Percentiles rank a stretch among this genome's conserved stretches.
These are phyloP conservation scores for Poicephalus gulielmi DNA, from an alignment of 2,113 vertebrate genomes.

Conservation along the genomic window DNA sequence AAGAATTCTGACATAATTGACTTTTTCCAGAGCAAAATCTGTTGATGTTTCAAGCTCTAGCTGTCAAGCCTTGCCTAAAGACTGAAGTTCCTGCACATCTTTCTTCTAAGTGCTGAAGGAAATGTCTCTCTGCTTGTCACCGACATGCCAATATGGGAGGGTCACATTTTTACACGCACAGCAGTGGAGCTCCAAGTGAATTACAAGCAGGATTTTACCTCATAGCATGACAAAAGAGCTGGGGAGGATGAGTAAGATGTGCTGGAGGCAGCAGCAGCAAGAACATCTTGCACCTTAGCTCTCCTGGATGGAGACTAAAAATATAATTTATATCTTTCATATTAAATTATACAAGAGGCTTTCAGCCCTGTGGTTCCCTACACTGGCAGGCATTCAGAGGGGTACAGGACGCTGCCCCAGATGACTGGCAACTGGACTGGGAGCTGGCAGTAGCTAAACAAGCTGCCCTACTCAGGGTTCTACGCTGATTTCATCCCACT, in stretches of 20 bases:
- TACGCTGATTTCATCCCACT: not conserved
- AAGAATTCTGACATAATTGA: not conserved
- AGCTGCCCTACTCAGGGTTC: not conserved
- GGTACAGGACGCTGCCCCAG: not conserved
- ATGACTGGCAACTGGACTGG: not conserved
- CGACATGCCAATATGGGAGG: accelerated
- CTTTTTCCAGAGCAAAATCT: not conserved
- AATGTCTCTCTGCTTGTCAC: not conserved
- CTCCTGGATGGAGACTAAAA: not conserved
- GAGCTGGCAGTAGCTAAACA: not conserved
- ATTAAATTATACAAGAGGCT: not conserved
- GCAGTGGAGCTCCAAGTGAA: not conserved
- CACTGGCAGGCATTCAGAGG: not conserved
- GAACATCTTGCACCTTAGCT: not conserved
- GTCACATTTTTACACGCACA: not conserved
- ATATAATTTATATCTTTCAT: not conserved
- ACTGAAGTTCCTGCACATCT: not conserved
- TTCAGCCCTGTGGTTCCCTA: not conserved
- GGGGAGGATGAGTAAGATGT: not conserved
- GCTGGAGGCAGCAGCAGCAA: not conserved
- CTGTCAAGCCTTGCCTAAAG: not conserved
- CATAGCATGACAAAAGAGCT: not conserved
- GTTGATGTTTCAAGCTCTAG: not conserved
- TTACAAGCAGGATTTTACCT: not conserved
- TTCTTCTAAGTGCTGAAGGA: not conserved